These are phyloP conservation scores for Mycalesis mineus DNA, from an alignment of 2,888 invertebrate genomes.

Conservation along the genomic window DNA sequence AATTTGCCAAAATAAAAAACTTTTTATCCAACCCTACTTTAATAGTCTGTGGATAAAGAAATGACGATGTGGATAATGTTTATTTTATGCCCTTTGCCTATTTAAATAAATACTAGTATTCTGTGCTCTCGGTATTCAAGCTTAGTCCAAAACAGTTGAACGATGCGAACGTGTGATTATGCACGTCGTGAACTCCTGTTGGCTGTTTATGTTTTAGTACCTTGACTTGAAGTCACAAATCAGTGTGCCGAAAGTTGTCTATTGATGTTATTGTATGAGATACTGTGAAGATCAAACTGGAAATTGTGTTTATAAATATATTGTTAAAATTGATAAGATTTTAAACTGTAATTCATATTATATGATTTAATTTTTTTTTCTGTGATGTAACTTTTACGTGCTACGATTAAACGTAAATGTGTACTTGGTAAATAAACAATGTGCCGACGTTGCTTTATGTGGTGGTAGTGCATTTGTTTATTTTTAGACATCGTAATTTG, in stretches of 20 bases:
- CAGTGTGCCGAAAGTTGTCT: conserved; percentile 36
- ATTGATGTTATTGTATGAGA: background rate
- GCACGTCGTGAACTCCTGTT: conserved; percentile 24
- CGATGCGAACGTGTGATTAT: conserved; percentile 26
- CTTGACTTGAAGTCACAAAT: background rate
- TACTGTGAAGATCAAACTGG: background rate
- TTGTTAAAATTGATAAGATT: background rate
- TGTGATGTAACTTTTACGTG: conserved; percentile 4
- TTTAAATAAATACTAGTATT: conserved; percentile 14
- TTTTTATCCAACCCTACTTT: too few relatives aligned
- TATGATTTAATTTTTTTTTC: background rate
- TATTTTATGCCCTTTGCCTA: conserved; percentile 14
- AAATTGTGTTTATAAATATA: conserved; percentile 4
- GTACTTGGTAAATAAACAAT: conserved; percentile 19
- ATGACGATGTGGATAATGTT: background rate
- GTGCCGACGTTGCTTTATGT: conserved; percentile 40
- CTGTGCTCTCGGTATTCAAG: background rate
- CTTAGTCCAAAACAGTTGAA: conserved; percentile 7
- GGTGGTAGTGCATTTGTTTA: conserved; percentile 74
- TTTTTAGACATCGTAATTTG: conserved; percentile 74
- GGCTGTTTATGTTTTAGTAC: background rate
- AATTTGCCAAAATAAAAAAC: too few relatives aligned
- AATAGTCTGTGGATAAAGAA: background rate
- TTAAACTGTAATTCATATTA: background rate
- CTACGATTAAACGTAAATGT: conserved; percentile 7